Percentiles rank a stretch among this genome's conserved stretches.
These are phyloP conservation scores for Drosophila tripunctata DNA, from an alignment of 2,888 invertebrate genomes.

Conservation along the genomic window DNA sequence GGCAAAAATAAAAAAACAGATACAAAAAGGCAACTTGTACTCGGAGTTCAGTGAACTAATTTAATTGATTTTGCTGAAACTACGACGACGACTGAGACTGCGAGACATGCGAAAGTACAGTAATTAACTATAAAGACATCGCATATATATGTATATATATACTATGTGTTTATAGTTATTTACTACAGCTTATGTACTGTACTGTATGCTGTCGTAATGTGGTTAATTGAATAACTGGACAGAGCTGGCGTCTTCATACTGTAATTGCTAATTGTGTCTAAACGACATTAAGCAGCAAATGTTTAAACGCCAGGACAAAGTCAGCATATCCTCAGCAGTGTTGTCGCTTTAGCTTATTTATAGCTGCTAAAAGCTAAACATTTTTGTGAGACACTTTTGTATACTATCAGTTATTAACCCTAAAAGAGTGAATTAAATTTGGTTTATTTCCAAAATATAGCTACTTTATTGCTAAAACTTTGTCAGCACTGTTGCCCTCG, in stretches of 20 bases:
- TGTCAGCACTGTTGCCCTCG: no score
- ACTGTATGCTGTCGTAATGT: conserved; percentile 42
- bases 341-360: background rate
- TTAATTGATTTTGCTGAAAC: conserved; percentile 59
- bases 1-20: conserved; percentile 11
- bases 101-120: conserved; percentile 56
- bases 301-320: conserved; percentile 25
- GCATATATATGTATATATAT: background rate
- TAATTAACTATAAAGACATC: conserved; percentile 38
- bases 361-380: no score
- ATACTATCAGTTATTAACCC: no score
- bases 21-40: conserved; percentile 18
- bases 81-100: conserved; percentile 15
- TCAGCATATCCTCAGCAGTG: conserved; percentile 11
- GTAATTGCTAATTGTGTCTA: conserved; percentile 38
- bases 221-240: conserved; percentile 47
- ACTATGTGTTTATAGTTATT: background rate
- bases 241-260: conserved; percentile 25
- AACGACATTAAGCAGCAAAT: conserved; percentile 26
- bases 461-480: no score
- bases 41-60: conserved; percentile 65
- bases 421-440: no score
- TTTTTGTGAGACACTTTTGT: no score
- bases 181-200: background rate
- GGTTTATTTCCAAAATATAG: no score